A percentile compares a stretch with the other conserved stretches of the same genome.
phyloP scores from a whole-genome alignment of 1,140 invertebrate genomes.

The Bilobella aurantiaca region DNA sequence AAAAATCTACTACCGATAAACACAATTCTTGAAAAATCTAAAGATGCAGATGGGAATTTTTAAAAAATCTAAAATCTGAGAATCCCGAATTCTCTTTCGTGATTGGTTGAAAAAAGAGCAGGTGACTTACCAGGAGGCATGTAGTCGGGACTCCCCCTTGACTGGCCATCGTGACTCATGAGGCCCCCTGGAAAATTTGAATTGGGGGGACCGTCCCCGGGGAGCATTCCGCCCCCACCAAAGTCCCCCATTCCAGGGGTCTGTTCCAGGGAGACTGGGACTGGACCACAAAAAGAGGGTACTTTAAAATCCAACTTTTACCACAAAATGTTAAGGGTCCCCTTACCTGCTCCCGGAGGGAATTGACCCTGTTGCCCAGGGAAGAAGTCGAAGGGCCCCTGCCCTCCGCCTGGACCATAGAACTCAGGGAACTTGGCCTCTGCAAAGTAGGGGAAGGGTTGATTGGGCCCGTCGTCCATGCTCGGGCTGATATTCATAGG shows the following conservation, averaged over 20 bases:
- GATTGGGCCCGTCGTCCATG: slow-evolving; percentile 60
- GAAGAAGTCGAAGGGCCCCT: slow-evolving; percentile 71
- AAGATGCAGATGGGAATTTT: too few species aligned
- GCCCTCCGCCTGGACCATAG: slow-evolving; percentile 49
- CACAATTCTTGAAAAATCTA: too few species aligned
- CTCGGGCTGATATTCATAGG: slow-evolving; percentile 78
- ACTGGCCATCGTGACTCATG: slow-evolving; percentile 36
- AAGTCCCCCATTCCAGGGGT: slow-evolving; percentile 28
- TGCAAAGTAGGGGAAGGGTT: slow-evolving; percentile 75
- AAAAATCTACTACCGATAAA: too few species aligned
- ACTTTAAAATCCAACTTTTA: too few species aligned
- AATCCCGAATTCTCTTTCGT: too few species aligned
- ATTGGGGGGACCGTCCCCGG: slow-evolving; percentile 27
- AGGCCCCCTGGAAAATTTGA: slow-evolving; percentile 34
- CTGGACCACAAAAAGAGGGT: slow-evolving; percentile 13
- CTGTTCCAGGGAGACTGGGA: slow-evolving; percentile 28
- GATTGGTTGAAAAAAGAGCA: not conserved
- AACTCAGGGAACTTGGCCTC: slow-evolving; percentile 76
- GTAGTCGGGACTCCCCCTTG: slow-evolving; percentile 39
- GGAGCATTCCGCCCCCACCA: slow-evolving; percentile 20
- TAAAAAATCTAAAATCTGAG: slow-evolving; percentile 9
- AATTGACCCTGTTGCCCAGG: slow-evolving; percentile 56
- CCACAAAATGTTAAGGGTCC: not conserved
- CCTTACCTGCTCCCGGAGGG: slow-evolving; percentile 36
- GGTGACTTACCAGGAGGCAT: slow-evolving; percentile 34